Conservation (phyloP, 2,888 invertebrate genomes). For the Leptopterna dolabrata region DNA sequence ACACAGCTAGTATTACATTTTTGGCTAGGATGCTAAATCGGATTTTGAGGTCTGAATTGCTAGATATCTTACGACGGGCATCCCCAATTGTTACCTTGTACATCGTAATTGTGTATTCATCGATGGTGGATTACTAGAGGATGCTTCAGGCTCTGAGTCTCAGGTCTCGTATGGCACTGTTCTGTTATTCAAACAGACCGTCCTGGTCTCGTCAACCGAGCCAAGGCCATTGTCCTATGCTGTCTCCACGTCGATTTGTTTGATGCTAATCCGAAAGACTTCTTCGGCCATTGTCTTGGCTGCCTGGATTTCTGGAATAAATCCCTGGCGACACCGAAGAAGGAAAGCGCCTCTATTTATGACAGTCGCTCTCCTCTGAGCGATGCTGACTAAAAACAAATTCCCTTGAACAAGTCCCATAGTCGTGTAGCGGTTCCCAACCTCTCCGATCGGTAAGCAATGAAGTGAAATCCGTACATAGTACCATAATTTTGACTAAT, state of each 20-base stretch:
- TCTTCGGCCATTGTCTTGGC: constrained; percentile 17
- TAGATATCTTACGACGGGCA: too few species aligned
- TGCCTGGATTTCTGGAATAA: constrained; percentile 7
- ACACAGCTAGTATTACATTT: too few species aligned
- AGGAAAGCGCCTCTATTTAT: constrained; percentile 41
- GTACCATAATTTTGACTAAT: too few species aligned
- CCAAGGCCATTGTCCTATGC: constrained; percentile 14
- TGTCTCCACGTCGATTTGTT: constrained; percentile 32
- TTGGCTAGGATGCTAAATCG: too few species aligned
- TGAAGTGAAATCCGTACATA: too few species aligned
- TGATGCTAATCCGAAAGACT: constrained; percentile 50
- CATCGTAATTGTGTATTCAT: too few species aligned
- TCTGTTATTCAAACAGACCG: constrained; percentile 37
- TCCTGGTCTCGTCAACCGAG: neutral
- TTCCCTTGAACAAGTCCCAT: neutral
- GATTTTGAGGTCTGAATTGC: too few species aligned
- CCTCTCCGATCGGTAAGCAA: too few species aligned
- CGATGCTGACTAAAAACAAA: constrained; percentile 1
- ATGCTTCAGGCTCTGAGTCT: neutral
- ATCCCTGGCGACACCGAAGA: constrained; percentile 23
- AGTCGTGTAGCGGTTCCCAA: too few species aligned
- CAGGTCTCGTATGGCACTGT: constrained; percentile 26
- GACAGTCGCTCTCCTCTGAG: constrained; percentile 16
- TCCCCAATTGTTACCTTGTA: too few species aligned
- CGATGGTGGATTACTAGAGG: too few species aligned